phyloP scores from a whole-genome alignment of 92 coral and sea anemone species.

The Epizoanthus ramosus region DNA sequence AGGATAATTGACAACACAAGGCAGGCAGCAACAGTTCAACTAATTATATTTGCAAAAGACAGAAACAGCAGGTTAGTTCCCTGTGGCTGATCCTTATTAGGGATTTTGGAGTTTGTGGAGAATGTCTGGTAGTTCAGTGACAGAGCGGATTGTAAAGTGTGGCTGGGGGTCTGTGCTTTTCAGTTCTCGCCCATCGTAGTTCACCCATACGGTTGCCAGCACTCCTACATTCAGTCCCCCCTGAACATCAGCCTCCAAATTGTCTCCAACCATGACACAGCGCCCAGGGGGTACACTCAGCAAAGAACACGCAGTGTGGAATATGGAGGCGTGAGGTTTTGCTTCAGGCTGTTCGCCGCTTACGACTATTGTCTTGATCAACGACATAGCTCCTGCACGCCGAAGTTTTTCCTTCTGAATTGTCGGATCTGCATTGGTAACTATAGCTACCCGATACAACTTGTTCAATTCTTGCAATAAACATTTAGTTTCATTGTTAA shows the following conservation, averaged over 20 bases:
- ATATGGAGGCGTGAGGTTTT: conserved; percentile 64
- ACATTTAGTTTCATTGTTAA: conserved; percentile 42
- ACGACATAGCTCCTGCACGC: conserved; percentile 42
- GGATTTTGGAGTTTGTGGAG: conserved; percentile 32
- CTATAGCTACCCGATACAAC: conserved; percentile 52
- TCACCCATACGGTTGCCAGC: conserved; percentile 74
- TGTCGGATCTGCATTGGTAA: conserved; percentile 65
- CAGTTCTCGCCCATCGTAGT: conserved; percentile 38
- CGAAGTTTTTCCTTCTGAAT: conserved; percentile 69
- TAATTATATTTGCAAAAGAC: too few species aligned
- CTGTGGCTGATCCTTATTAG: too few species aligned
- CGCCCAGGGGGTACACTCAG: conserved; percentile 49
- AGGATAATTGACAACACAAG: too few species aligned
- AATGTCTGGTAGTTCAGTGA: conserved; percentile 48
- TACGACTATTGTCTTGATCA: conserved; percentile 64
- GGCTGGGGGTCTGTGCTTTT: conserved; percentile 50
- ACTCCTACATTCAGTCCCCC: conserved; percentile 67
- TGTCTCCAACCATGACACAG: conserved; percentile 71
- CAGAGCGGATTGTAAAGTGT: conserved; percentile 48
- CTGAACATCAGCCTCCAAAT: conserved; percentile 53
- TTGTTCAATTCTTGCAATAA: conserved; percentile 45
- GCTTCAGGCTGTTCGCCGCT: conserved; percentile 70
- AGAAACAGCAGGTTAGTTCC: too few species aligned
- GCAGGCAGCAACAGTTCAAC: too few species aligned
- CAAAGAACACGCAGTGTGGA: conserved; percentile 60